A percentile compares a stretch with the other conserved stretches of the same genome.
These are phyloP conservation scores for Etheostoma spectabile DNA, from an alignment of 2,113 vertebrate species.

Conservation along the genomic window DNA sequence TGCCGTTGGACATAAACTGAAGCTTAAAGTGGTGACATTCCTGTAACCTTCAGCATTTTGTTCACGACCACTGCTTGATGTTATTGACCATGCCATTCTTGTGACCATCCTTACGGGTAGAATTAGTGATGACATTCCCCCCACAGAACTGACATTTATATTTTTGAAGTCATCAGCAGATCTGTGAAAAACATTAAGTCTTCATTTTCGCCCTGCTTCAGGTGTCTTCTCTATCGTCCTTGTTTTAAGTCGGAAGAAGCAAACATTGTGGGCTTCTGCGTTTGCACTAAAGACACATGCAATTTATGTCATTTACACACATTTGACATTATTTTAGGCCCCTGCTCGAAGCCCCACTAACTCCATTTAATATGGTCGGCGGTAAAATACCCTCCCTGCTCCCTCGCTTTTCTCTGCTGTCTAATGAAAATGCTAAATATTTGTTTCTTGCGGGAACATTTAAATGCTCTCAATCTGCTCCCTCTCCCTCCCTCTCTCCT, in stretches of 20 bases:
- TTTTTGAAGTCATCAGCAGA: conserved; percentile 65
- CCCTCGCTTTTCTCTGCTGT: conserved; percentile 39
- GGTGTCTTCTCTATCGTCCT: conserved; percentile 69
- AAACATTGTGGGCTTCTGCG: conserved; percentile 24
- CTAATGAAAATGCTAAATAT: conserved; percentile 76
- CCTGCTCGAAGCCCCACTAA: conserved; percentile 69
- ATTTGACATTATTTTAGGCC: conserved; percentile 76
- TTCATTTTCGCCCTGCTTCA: conserved; percentile 50
- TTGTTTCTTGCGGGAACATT: conserved; percentile 67
- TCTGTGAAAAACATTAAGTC: conserved; percentile 49
- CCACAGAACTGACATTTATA: conserved; percentile 72
- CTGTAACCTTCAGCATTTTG: conserved; percentile 33
- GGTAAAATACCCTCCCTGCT: conserved; percentile 43
- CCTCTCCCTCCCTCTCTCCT: neutral
- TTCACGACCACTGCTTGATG: conserved; percentile 11
- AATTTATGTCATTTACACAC: conserved; percentile 66
- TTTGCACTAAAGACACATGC: conserved; percentile 40
- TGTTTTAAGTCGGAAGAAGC: conserved; percentile 60
- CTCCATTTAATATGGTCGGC: conserved; percentile 69
- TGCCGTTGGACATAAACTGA: neutral
- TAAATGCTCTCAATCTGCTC: conserved; percentile 43
- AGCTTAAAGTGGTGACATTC: conserved; percentile 7
- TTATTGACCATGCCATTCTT: conserved; percentile 17
- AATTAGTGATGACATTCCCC: conserved; percentile 54
- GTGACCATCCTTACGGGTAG: conserved; percentile 28